phyloP scores from a whole-genome alignment of 2,888 invertebrate genomes.

The Gari tellinella region DNA sequence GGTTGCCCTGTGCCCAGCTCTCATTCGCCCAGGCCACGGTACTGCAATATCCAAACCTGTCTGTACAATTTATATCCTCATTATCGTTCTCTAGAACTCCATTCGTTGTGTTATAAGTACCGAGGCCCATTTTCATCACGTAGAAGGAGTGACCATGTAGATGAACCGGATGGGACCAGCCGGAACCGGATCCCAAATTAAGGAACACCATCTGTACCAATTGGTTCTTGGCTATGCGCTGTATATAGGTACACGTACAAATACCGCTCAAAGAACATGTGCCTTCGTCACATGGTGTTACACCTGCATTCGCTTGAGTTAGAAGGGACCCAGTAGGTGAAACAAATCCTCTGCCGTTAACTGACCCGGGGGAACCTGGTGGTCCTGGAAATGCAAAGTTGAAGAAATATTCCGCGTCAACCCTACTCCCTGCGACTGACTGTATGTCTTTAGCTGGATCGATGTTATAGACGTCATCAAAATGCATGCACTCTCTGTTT shows the following conservation, averaged over 20 bases:
- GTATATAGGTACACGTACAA: constrained; percentile 64
- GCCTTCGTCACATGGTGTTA: constrained; percentile 8
- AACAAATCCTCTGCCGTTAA: constrained; percentile 57
- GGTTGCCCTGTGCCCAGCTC: constrained; percentile 26
- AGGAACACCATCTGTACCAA: constrained; percentile 65
- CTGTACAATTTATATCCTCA: constrained; percentile 33
- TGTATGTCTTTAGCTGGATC: constrained; percentile 15
- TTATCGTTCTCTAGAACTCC: constrained; percentile 9
- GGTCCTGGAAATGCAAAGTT: constrained; percentile 68
- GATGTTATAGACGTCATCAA: constrained; percentile 37
- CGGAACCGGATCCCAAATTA: constrained; percentile 62
- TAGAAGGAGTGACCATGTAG: constrained; percentile 76
- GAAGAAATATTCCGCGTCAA: constrained; percentile 48
- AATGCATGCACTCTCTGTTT: constrained; percentile 31
- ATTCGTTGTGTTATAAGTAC: constrained; percentile 25
- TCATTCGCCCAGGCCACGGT: constrained; percentile 31
- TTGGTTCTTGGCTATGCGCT: constrained; percentile 11
- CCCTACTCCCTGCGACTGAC: background rate
- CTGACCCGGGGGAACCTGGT: constrained; percentile 56
- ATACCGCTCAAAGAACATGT: constrained; percentile 28
- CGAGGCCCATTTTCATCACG: constrained; percentile 61
- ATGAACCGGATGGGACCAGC: constrained; percentile 72
- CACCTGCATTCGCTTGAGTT: constrained; percentile 29
- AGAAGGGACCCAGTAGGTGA: constrained; percentile 42
- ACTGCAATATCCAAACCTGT: constrained; percentile 34